Percentiles rank a stretch among this genome's conserved stretches.
Conservation (phyloP, 1,140 invertebrate genomes). For the Lepeophtheirus salmonis region DNA sequence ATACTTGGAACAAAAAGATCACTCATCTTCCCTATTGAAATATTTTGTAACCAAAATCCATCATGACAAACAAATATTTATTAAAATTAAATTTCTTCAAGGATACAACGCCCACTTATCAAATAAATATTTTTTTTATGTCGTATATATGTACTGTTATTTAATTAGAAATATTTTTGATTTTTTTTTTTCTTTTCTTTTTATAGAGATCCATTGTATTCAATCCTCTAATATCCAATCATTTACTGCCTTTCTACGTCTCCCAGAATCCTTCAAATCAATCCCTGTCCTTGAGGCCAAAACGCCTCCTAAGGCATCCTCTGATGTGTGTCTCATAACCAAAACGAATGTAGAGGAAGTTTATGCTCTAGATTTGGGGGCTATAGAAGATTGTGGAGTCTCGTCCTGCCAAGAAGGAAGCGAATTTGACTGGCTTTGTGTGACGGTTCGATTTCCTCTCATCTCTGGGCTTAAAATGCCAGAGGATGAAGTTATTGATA, state of each 20-base stretch:
- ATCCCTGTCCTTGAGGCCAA: slow-evolving; percentile 6
- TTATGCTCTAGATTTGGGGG: slow-evolving; percentile 19
- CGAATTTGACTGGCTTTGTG: slow-evolving; percentile 29
- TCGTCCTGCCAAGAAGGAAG: slow-evolving; percentile 18
- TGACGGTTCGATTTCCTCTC: slow-evolving; percentile 39
- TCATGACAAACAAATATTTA: no score
- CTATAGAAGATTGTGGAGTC: slow-evolving; percentile 22
- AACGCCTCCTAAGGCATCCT: background rate
- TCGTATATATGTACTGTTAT: no score
- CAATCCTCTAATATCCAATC: background rate
- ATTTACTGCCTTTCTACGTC: slow-evolving; percentile 14
- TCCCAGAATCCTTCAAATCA: background rate
- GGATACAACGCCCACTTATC: no score
- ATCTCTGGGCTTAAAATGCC: slow-evolving; percentile 38
- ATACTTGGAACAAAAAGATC: no score
- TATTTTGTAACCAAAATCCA: no score
- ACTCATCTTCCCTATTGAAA: no score
- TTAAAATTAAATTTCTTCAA: no score
- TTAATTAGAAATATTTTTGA: no score
- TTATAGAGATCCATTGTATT: slow-evolving; percentile 17
- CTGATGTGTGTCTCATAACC: background rate
- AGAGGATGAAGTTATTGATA: slow-evolving; percentile 38
- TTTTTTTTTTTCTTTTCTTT: slow-evolving; percentile 5
- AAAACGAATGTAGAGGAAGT: slow-evolving; percentile 13
- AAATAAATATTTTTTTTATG: no score